Conservation (phyloP, 1,140 invertebrate genomes). For the Meloidogyne exigua region DNA sequence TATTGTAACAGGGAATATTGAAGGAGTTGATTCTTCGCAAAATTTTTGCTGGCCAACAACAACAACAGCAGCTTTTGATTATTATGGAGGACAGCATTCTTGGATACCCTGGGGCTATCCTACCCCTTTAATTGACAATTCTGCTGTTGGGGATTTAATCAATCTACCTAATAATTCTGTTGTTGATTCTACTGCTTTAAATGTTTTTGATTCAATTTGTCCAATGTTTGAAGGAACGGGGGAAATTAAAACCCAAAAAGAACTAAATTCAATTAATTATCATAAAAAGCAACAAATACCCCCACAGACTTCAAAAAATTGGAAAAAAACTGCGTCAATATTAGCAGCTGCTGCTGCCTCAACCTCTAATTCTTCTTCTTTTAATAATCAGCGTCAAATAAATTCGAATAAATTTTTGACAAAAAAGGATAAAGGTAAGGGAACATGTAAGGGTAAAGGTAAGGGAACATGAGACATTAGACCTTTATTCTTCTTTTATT, state of each 20-base stretch:
- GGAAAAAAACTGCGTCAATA: not conserved
- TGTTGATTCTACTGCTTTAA: not conserved
- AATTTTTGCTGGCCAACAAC: not conserved
- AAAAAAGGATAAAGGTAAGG: not conserved
- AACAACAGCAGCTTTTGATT: not conserved
- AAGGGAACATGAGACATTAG: not conserved
- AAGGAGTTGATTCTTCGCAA: not conserved
- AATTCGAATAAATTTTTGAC: not conserved
- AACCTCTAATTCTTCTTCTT: not conserved
- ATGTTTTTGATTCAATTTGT: not conserved
- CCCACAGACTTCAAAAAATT: not conserved
- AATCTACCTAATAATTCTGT: not conserved
- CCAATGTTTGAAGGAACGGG: not conserved
- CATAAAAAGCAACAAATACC: no score
- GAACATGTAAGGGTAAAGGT: not conserved
- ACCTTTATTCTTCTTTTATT: not conserved
- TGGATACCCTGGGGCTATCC: not conserved
- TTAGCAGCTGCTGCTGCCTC: not conserved
- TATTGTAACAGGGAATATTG: not conserved
- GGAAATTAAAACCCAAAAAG: not conserved
- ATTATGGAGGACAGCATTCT: not conserved
- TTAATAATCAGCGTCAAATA: not conserved
- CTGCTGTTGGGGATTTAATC: not conserved
- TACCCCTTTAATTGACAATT: not conserved
- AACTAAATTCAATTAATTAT: not conserved